Evolutionary conservation across 2,888 invertebrate species (phyloP), one percentile per base, ranked within the genome.

Genomic region (Clostera curtula): DNA sequence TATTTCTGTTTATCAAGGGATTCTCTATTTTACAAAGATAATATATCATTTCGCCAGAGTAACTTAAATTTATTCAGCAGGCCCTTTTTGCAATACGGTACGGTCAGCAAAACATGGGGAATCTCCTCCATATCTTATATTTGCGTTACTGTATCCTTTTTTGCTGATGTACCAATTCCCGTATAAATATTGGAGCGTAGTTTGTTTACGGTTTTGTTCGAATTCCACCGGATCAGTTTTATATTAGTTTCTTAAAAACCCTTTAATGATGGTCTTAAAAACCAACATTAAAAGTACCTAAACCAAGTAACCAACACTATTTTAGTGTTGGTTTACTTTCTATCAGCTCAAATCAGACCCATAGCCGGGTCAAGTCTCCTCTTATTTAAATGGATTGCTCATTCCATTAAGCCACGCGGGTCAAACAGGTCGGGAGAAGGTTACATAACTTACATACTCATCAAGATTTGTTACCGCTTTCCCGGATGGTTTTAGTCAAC

Each of bases 131-230:
- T 32, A 49, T 49, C 36, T 36, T 25, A 17, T 24, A 49, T 50
- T 53, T 46, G 43, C 47, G 46, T 53, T 28, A 14, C 15, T 36
- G 41, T 43, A 38, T 47, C 40, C 39, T 36, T 44, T 52, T 40
- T 50, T 47, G 44, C 40, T 36, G 35, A 53, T 32, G 29, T 24
- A 24, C 20, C 16, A 25, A 18, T 8, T 16, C 18, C 31, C 26
- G 29, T 45, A 38, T 44, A 45, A 44, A 44, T 49, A 42, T 44
- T 37, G 32, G 17, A 34, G 43, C 2, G 16, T 11, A 10, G 13
- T 10, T 13, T 4, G 8, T 26, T 14, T 24, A 17, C 14, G 10
- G 10, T 11, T 12, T 7, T n/a, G n/a, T n/a, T 27, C 5, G 12
- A 22, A 12, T 20, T 24, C 19, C 5, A 9, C 4, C 4, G 21